Percentiles rank a stretch among this genome's conserved stretches.
phyloP scores from a whole-genome alignment of 2,888 invertebrate genomes.

The Incurvaria masculella region DNA sequence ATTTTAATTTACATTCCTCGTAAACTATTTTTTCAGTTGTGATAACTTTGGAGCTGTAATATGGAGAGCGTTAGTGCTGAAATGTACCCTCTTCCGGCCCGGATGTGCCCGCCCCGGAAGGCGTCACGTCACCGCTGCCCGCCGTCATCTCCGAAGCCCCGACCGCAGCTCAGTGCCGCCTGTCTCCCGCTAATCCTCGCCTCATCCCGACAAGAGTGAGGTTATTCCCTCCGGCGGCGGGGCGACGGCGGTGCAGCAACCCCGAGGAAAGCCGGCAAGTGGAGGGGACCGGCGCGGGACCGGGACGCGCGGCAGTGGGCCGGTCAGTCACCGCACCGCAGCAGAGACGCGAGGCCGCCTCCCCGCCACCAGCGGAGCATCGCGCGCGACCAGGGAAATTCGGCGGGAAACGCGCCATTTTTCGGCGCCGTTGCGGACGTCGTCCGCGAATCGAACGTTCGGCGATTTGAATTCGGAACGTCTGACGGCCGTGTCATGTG shows the following conservation, averaged over 20 bases:
- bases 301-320: conserved; percentile 46
- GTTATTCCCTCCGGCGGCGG: not conserved
- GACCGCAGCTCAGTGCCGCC: not conserved
- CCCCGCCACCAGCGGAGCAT: conserved; percentile 12
- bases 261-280: not conserved
- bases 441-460: too few species aligned
- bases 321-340: conserved; percentile 55
- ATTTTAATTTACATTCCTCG: too few species aligned
- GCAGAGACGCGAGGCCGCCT: conserved; percentile 45
- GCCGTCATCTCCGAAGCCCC: not conserved
- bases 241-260: not conserved
- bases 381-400: not conserved
- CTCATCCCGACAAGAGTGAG: too few species aligned
- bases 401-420: too few species aligned
- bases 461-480: too few species aligned
- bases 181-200: not conserved
- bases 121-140: not conserved
- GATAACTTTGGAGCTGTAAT: too few species aligned
- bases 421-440: too few species aligned
- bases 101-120: too few species aligned
- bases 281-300: conserved; percentile 36
- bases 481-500: too few species aligned
- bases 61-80: too few species aligned
- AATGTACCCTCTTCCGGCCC: too few species aligned
- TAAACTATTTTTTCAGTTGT: too few species aligned